Evolutionary conservation across 2,888 invertebrate species (phyloP), one percentile per base, ranked within the genome.

Genomic region (Sinopyrophorus schimmeli): DNA sequence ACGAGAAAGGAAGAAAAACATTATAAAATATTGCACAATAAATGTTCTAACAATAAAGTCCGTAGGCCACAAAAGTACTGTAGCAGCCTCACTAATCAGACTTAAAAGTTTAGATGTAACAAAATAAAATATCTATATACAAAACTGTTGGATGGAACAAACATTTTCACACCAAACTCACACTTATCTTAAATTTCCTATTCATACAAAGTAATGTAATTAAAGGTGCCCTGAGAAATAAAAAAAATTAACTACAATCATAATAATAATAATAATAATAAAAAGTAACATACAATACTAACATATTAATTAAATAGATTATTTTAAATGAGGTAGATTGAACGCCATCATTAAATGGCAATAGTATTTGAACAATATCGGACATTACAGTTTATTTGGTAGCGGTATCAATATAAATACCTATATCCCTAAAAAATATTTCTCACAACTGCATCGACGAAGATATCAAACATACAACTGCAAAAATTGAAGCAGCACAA

Each of bases 11-110:
- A 17, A 30, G 15, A 35, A 47, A 40, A 43, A 31, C 21, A 43
- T 34, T 26, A 32, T 17, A 47, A 26, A 37, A 51, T 41, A 46
- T 41, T 47, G 50, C 50, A 46, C 40, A 35, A 46, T 27, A 21
- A n/a, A 46, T 37, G 51, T 41, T 51, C 44, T 14, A 21, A 30
- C 34, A 38, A 37, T 35, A 28, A 52, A 43, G 47, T 67, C 65
- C 60, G 66, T 64, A 60, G 67, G 67, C 68, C 65, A 67, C 65
- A 62, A 65, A 66, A 65, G 67, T 63, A 62, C 65, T 61, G 64
- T 63, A 67, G 70, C 68, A 68, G 70, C 70, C 69, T 69, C 68
- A 63, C 66, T 53, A 57, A 63, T 69, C 70, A 70, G 70, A 69
- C 68, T 69, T 69, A 55, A 47, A 62, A 32, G 26, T 50, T 48